These are phyloP conservation scores for Eilema sororculum DNA, from an alignment of 2,888 invertebrate genomes.

Conservation along the genomic window DNA sequence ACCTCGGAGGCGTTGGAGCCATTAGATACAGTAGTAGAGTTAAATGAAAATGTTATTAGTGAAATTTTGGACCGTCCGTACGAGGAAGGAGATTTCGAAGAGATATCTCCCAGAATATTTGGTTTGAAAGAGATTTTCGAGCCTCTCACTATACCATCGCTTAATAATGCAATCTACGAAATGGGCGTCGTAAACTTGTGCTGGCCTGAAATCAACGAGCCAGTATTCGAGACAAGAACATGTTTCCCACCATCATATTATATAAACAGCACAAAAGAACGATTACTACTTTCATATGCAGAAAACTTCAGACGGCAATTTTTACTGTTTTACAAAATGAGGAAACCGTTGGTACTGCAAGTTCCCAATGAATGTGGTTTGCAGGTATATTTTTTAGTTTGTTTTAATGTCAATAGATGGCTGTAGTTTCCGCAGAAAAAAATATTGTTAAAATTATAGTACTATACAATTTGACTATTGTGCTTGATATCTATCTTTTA, in stretches of 20 bases:
- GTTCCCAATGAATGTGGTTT: conserved; percentile 92
- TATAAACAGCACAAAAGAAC: conserved; percentile 90
- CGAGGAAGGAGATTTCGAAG: conserved; percentile 69
- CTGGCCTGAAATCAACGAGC: conserved; percentile 88
- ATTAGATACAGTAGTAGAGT: conserved; percentile 75
- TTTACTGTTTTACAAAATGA: conserved; percentile 81
- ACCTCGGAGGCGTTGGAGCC: conserved; percentile 61
- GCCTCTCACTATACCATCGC: conserved; percentile 80
- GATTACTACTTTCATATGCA: conserved; percentile 90
- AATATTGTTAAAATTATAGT: no score
- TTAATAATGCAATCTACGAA: conserved; percentile 88
- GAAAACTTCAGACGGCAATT: conserved; percentile 93
- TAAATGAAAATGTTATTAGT: conserved; percentile 71
- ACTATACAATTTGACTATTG: background rate
- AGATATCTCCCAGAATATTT: conserved; percentile 76
- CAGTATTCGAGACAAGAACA: conserved; percentile 86
- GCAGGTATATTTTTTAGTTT: conserved; percentile 84
- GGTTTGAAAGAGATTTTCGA: conserved; percentile 68
- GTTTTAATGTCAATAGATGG: conserved; percentile 32
- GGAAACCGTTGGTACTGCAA: conserved; percentile 90
- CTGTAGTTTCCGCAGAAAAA: background rate
- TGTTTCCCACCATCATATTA: conserved; percentile 90
- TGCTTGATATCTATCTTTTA: conserved; percentile 69
- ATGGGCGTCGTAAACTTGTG: conserved; percentile 88
- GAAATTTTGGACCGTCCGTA: conserved; percentile 69